Base-by-base conservation (phyloP, 1,140 invertebrate species). In the Drosophila sucinea region DNA sequence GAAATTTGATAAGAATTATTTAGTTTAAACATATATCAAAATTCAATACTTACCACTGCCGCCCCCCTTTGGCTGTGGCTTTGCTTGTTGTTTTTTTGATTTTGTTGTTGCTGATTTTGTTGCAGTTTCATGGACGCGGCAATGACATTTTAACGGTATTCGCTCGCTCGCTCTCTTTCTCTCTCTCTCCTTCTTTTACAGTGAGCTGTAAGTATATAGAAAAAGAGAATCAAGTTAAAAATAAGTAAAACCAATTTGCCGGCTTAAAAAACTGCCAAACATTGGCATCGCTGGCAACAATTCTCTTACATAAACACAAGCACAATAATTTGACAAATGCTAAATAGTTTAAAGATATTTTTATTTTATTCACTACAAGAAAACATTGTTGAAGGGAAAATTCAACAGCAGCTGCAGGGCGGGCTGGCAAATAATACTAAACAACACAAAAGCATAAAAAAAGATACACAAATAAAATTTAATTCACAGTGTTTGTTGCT, bases 401-500 rank as follows among this genome's bases (percentile, higher is more conserved):
- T 58, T 32, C 56, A 58, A 47, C 40, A 62, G 8, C 60, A 40
- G 38, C n/a, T 29, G 10, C 60, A 56, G 30, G 3, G 41, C 41
- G 32, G 56, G 56, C 6, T 7, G 35, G 33, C 25, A 23, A 11
- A 41, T 23, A 67, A 40, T 35, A 30, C 40, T 35, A 40, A 41
- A 58, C 32, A 32, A 58, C 69, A 57, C 62, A 60, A 62, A 67
- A 25, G 11, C 41, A 73, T 61, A 75, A 68, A 60, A 67, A 72
- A 67, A 67, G 7, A 47, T 2, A 25, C 1, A 17, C 5, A 23
- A 27, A 27, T 7, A 25, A 3, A 51, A 27, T 10, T 56, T 56
- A 75, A 75, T 75, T 75, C 11, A 35, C 11, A 23, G 58, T 57
- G 67, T 51, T 47, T 75, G 35, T 67, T 11, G 64, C 38, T 65